Evolutionary conservation across 2,888 invertebrate species (phyloP).

Genomic region (Orchestes rusci): DNA sequence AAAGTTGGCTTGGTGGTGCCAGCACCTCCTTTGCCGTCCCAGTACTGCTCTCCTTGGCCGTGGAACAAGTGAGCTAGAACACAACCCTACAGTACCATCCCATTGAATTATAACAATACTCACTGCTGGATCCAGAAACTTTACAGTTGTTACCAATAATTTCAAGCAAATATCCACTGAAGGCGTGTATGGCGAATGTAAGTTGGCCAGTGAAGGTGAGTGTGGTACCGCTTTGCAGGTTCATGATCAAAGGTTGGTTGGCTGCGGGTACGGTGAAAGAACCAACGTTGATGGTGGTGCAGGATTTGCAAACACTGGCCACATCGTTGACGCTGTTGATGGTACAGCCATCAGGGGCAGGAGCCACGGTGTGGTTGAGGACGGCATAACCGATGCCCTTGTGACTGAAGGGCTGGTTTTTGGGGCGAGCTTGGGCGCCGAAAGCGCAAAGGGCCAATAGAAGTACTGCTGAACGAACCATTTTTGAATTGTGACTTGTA

Average conservation of each 20-base stretch:
- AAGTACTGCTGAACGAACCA: too few relatives aligned
- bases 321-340: slow-evolving; percentile 9
- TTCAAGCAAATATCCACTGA: slow-evolving; percentile 13
- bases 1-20: slow-evolving; percentile 15
- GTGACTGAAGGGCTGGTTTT: slow-evolving; percentile 4
- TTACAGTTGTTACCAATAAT: slow-evolving; percentile 9
- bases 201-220: slow-evolving; percentile 12
- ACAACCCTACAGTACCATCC: too few relatives aligned
- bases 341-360: slow-evolving; percentile 3
- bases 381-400: slow-evolving; percentile 6
- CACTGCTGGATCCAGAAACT: slow-evolving; percentile 12
- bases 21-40: slow-evolving; percentile 16
- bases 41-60: slow-evolving; percentile 13
- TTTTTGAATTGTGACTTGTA: too few relatives aligned
- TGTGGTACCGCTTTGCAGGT: slow-evolving; percentile 10
- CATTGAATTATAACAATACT: too few relatives aligned
- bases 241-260: slow-evolving; percentile 11
- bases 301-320: slow-evolving; percentile 4
- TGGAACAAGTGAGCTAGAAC: slow-evolving; percentile 11
- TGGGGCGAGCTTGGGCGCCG: neutral
- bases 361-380: slow-evolving; percentile 7
- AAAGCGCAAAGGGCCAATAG: too few relatives aligned
- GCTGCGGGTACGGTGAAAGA: slow-evolving; percentile 10
- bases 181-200: slow-evolving; percentile 1
- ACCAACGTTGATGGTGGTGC: slow-evolving; percentile 13